Evolutionary conservation across 2,888 invertebrate species (phyloP), one percentile per base, ranked within the genome.

Genomic region (Deilephila porcellus): DNA sequence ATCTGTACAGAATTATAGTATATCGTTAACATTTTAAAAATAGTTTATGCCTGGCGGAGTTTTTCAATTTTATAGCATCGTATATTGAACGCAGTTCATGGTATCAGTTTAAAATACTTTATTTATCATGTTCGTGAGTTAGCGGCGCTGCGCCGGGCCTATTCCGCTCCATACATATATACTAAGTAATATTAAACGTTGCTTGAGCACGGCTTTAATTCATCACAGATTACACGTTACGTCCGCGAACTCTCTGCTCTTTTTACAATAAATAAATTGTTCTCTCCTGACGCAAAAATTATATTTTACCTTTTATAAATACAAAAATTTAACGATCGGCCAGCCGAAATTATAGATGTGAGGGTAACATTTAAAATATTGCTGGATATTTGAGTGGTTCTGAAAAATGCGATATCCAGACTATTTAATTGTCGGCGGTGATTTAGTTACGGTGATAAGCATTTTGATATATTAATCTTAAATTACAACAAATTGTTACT

Each of bases 271-370:
- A 85, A 86, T 86, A 85, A 87, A 84, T 81, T 64, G 37, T 73
- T 84, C 80, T 75, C 77, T 80, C 79, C 78, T 86, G 86, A 87
- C 86, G 84, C 81, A 82, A 80, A 86, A 87, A 86, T 86, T 87
- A 84, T 87, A 84, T 84, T 86, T 88, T 88, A 88, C 85, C 85
- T 89, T 88, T 82, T 88, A 90, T 89, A 90, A 90, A 90, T 90
- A 90, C 87, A 87, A 86, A 85, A 85, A 85, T 85, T 83, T 88
- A 88, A 89, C 88, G 84, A 86, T 85, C 83, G 87, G 87, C 67
- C 67, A 67, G 67, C 25, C 25, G 52, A 67, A 67, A 67, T 67
- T 81, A 67, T 67, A 67, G 67, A 67, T 67, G 67, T 67, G 25
- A 67, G 67, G 52, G 52, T 67, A 67, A 67, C 67, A 67, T 67